Percentiles rank a stretch among this genome's conserved stretches.
phyloP scores from a whole-genome alignment of 2,113 vertebrate species.

The Promerops cafer region DNA sequence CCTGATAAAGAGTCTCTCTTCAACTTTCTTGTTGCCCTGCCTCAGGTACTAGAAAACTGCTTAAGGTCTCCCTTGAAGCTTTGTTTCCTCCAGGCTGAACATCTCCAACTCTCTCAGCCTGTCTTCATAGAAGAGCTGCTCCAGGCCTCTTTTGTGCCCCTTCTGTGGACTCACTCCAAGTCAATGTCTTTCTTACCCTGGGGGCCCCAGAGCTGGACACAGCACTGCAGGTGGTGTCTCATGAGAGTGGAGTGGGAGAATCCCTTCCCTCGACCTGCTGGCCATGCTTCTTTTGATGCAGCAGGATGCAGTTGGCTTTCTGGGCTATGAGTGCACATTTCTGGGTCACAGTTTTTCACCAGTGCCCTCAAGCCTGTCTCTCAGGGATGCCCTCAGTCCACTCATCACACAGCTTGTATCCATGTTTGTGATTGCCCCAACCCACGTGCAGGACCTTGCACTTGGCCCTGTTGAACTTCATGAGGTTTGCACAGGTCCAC shows the following conservation, averaged over 20 bases:
- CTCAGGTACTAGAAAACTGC: too few species aligned
- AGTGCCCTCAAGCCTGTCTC: background rate
- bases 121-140: background rate
- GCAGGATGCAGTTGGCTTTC: background rate
- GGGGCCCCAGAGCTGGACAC: background rate
- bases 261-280: accelerated
- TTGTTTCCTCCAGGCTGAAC: background rate
- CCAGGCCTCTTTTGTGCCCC: background rate
- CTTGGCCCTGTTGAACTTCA: background rate
- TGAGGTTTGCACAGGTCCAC: background rate
- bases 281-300: background rate
- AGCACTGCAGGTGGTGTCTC: background rate
- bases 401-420: background rate
- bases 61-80: background rate
- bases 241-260: background rate
- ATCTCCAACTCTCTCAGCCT: too few species aligned
- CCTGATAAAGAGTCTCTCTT: background rate
- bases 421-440: background rate
- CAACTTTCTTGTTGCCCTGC: background rate
- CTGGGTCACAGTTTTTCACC: background rate
- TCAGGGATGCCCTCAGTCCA: background rate
- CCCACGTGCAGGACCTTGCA: too few species aligned
- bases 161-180: background rate
- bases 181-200: accelerated
- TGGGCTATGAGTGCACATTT: background rate